Base-by-base conservation (phyloP, 2,888 invertebrate species). In the Cordilura impudica region DNA sequence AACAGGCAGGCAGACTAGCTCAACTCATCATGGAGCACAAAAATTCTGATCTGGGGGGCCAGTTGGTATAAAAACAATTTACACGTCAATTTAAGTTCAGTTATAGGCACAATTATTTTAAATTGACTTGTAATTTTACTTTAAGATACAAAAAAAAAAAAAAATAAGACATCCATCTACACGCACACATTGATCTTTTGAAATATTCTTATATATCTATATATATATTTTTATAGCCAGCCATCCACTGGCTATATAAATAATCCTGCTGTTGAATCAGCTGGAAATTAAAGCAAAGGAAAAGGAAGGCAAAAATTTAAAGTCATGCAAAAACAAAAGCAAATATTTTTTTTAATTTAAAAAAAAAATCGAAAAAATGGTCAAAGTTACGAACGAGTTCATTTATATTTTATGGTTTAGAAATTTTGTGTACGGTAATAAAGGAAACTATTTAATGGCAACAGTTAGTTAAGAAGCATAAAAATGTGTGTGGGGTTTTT, bases 381-480 rank as follows among this genome's bases (percentile, higher is more conserved):
- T n/a, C n/a, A n/a, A n/a, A 39, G n/a, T 39, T 1, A 2, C 5
- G 35, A n/a, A 4, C 1, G 35, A 39, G n/a, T 12, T n/a, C 35
- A 39, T 39, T 39, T 39, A 12, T n/a, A 35, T 35, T 35, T 47
- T 56, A 49, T 39, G 21, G 3, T 23, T n/a, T 19, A 63, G 16
- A 29, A 14, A 71, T 67, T n/a, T 54, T 16, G 35, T 54, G 66
- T 39, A n/a, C n/a, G 16, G 19, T 53, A 35, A 72, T 71, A 66
- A 35, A 54, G 66, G 76, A 65, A 71, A 66, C 65, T 60, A 18
- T 54, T 31, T 71, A 60, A 76, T 66, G 53, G 76, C 65, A 60
- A 29, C 53, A 58, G 54, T 75, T 51, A 19, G 49, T 29, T 23
- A 43, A 60, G 14, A 43, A 43, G 10, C 10, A 35, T 47, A 39